phyloP scores from a whole-genome alignment of 1,140 invertebrate species.

The Zaprionus davidi region DNA sequence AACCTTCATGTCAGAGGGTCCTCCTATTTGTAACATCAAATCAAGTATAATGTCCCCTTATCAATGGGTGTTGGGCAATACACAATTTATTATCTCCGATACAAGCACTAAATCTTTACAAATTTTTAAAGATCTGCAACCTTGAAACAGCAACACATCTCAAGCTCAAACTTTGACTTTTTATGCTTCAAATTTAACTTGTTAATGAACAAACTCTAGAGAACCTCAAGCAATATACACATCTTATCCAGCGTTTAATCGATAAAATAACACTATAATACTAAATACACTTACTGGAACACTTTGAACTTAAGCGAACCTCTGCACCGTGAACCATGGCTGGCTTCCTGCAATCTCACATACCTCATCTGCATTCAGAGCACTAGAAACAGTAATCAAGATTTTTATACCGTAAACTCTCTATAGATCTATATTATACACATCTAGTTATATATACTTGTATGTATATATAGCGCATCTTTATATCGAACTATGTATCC shows the following conservation, averaged over 20 bases:
- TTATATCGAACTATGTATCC: slow-evolving; percentile 23
- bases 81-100: no score
- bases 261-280: slow-evolving; percentile 27
- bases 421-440: slow-evolving; percentile 2
- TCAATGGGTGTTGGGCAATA: no score
- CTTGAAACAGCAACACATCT: slow-evolving; percentile 17
- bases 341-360: slow-evolving; percentile 70
- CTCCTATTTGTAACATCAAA: background rate
- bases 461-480: slow-evolving; percentile 22
- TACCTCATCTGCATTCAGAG: slow-evolving; percentile 78
- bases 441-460: slow-evolving; percentile 10
- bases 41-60: background rate
- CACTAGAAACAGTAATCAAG: slow-evolving; percentile 59
- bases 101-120: background rate
- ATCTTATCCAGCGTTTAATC: slow-evolving; percentile 29
- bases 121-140: background rate
- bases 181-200: slow-evolving; percentile 17
- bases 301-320: slow-evolving; percentile 50
- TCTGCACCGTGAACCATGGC: slow-evolving; percentile 69
- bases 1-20: background rate
- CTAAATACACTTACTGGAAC: slow-evolving; percentile 23
- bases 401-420: slow-evolving; percentile 60
- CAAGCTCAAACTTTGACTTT: slow-evolving; percentile 52
- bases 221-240: slow-evolving; percentile 55
- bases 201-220: slow-evolving; percentile 1